Conservation (phyloP, 2,113 vertebrate species). For the Notothenia rossii region DNA sequence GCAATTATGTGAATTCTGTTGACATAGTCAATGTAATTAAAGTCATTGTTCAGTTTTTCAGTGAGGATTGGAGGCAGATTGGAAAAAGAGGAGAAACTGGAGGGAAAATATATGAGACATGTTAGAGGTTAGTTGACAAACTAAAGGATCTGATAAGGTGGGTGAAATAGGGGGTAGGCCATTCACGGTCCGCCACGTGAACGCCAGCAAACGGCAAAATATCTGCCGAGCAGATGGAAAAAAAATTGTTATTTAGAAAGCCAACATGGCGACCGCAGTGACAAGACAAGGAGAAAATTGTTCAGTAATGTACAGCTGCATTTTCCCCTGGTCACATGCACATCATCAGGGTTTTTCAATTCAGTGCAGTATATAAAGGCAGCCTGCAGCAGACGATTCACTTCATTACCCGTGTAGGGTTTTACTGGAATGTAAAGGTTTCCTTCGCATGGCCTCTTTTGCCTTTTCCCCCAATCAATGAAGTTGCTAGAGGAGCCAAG, state of each 20-base stretch:
- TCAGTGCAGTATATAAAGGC: not conserved
- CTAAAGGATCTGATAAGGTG: not conserved
- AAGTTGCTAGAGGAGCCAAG: not conserved
- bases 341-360: slow-evolving; percentile 11
- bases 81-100: not conserved
- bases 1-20: no score
- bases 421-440: not conserved
- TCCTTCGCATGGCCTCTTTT: not conserved
- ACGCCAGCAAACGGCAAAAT: not conserved
- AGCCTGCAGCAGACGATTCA: not conserved
- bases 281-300: slow-evolving; percentile 12
- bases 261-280: not conserved
- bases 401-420: not conserved
- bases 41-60: no score
- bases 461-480: not conserved
- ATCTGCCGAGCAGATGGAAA: not conserved
- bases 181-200: not conserved
- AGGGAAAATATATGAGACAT: not conserved
- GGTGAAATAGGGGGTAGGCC: not conserved
- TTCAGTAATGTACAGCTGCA: not conserved
- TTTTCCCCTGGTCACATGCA: slow-evolving; percentile 7
- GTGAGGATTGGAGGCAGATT: no score
- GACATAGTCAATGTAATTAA: no score
- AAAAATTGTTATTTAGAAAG: not conserved
- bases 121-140: not conserved